Percentiles rank a stretch among this genome's conserved stretches.
phyloP scores from a whole-genome alignment of 2,113 vertebrate species.

The Drymodes brunneopygia region DNA sequence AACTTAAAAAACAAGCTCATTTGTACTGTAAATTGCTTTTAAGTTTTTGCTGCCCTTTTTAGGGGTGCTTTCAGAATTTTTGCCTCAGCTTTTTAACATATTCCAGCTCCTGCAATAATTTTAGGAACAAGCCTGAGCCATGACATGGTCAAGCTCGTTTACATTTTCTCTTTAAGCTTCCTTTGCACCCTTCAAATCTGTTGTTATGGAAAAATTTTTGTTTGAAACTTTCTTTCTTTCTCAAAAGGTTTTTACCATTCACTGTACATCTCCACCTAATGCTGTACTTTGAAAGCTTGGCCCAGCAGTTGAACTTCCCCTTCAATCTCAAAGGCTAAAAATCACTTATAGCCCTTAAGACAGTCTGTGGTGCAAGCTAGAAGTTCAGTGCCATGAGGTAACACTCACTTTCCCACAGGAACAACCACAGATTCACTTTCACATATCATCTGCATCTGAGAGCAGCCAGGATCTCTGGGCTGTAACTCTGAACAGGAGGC shows the following conservation, averaged over 20 bases:
- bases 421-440: not conserved
- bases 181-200: not conserved
- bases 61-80: not conserved
- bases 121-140: not conserved
- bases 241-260: not conserved
- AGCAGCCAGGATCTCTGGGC: not conserved
- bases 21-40: not conserved
- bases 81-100: not conserved
- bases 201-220: not conserved
- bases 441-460: not conserved
- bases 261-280: not conserved
- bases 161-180: not conserved
- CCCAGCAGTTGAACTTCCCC: not conserved
- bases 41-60: not conserved
- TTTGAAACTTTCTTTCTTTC: not conserved
- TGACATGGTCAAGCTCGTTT: not conserved
- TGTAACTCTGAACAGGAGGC: not conserved
- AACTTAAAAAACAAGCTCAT: not conserved
- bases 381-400: not conserved
- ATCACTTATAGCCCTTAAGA: not conserved
- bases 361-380: not conserved
- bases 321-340: not conserved
- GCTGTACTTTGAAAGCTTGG: not conserved
- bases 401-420: not conserved
- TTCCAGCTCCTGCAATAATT: not conserved